A percentile compares a stretch with the other conserved stretches of the same genome.
Evolutionary conservation across 2,797 vertebrate species (phyloP).

Genomic region (Anguilla megastoma): DNA sequence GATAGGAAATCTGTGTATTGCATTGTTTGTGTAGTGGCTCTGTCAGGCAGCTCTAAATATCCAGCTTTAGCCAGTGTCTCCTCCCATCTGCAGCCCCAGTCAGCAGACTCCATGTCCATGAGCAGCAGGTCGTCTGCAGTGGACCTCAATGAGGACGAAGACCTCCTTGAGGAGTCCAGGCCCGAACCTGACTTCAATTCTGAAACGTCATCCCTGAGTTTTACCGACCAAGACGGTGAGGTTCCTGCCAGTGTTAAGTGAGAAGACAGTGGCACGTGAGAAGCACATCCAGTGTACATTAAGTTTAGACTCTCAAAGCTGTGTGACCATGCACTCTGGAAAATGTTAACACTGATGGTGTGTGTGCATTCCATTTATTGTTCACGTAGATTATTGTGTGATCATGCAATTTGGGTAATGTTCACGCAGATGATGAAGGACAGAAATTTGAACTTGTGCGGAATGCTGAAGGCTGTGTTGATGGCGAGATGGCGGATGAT

Average conservation of each 20-base stretch:
- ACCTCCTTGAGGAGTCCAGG: conserved; percentile 47
- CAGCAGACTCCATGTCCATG: conserved; percentile 53
- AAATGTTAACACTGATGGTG: background rate
- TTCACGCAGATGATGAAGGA: conserved; percentile 58
- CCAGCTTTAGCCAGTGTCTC: background rate
- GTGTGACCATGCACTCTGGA: background rate
- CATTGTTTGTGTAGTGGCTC: background rate
- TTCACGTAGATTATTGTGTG: background rate
- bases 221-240: conserved; percentile 55
- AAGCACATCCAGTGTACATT: background rate
- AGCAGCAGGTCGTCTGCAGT: conserved; percentile 63
- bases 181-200: conserved; percentile 50
- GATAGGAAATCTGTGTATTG: background rate
- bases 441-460: conserved; percentile 65
- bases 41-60: background rate
- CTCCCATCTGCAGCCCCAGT: conserved; percentile 50
- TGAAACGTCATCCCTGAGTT: conserved; percentile 49
- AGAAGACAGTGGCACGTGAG: background rate
- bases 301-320: background rate
- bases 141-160: conserved; percentile 61
- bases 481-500: conserved; percentile 46
- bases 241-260: background rate
- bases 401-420: background rate
- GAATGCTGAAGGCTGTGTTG: conserved; percentile 44
- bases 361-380: background rate